A percentile compares a stretch with the other conserved stretches of the same genome.
Conservation (phyloP, 2,797 vertebrate species). For the Phalloptychus januarius region DNA sequence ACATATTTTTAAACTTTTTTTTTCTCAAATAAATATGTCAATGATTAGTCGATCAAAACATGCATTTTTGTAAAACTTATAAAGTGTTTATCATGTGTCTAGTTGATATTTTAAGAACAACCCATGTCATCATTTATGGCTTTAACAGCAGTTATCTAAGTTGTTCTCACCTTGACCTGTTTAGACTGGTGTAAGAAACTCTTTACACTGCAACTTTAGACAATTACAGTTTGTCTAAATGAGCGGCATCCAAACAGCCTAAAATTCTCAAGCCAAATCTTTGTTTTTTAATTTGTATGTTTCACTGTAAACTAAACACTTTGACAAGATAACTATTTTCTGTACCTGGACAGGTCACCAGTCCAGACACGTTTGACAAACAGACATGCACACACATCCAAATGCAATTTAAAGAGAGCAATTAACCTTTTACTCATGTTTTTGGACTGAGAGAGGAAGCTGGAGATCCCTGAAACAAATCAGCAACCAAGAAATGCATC, state of each 20-base stretch:
- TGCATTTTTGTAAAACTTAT: background rate
- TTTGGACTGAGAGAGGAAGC: background rate
- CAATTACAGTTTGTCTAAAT: background rate
- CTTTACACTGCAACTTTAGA: background rate
- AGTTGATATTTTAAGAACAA: background rate
- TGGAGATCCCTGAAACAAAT: background rate
- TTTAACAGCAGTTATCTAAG: background rate
- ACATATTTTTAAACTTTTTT: conserved; percentile 24
- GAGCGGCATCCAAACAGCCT: background rate
- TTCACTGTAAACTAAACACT: background rate
- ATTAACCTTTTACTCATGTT: background rate
- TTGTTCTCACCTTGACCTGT: background rate
- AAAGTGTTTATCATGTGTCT: background rate
- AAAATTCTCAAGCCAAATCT: background rate
- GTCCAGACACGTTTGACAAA: background rate
- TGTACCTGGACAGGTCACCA: too few species aligned
- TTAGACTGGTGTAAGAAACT: background rate
- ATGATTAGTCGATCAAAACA: background rate
- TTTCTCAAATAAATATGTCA: background rate
- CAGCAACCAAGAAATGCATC: background rate
- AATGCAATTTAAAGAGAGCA: background rate
- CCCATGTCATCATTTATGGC: background rate
- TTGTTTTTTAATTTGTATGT: background rate
- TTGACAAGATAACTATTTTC: background rate
- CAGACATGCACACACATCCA: background rate